Evolutionary conservation across 2,113 vertebrate species (phyloP).

Genomic region (Larimichthys crocea): DNA sequence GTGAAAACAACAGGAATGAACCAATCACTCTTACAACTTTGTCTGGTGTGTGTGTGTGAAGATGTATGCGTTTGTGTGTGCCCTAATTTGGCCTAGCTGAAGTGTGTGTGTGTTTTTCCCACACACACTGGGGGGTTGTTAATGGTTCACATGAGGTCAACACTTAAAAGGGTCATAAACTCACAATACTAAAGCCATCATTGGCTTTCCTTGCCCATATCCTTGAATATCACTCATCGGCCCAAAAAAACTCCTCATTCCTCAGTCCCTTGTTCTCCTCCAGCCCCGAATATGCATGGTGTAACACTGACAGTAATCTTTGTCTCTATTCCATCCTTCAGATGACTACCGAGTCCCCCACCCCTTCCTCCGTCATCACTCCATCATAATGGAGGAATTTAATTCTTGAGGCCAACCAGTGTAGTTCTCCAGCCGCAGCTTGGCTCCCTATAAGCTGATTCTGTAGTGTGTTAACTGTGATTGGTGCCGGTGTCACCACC

Average conservation of each 20-base stretch:
- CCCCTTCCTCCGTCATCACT: conserved; percentile 39
- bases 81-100: conserved; percentile 3
- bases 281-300: not conserved
- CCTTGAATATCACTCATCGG: conserved; percentile 52
- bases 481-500: conserved; percentile 40
- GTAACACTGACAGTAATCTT: conserved; percentile 12
- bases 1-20: conserved; percentile 54
- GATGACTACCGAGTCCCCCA: not conserved
- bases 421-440: conserved; percentile 16
- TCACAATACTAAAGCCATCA: conserved; percentile 59
- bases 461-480: conserved; percentile 31
- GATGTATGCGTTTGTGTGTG: conserved; percentile 19
- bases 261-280: not conserved
- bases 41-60: conserved; percentile 33
- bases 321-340: conserved; percentile 12
- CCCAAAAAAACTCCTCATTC: conserved; percentile 33
- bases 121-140: conserved; percentile 50
- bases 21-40: conserved; percentile 48
- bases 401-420: conserved; percentile 13
- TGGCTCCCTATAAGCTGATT: conserved; percentile 36
- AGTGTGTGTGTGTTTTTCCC: conserved; percentile 51
- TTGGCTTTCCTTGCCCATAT: conserved; percentile 59
- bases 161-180: conserved; percentile 64
- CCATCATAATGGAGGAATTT: conserved; percentile 59
- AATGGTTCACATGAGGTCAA: conserved; percentile 60